Percentiles rank a stretch among this genome's conserved stretches.
phyloP scores from a whole-genome alignment of 2,888 invertebrate species.

The Phymatocera aterrima region DNA sequence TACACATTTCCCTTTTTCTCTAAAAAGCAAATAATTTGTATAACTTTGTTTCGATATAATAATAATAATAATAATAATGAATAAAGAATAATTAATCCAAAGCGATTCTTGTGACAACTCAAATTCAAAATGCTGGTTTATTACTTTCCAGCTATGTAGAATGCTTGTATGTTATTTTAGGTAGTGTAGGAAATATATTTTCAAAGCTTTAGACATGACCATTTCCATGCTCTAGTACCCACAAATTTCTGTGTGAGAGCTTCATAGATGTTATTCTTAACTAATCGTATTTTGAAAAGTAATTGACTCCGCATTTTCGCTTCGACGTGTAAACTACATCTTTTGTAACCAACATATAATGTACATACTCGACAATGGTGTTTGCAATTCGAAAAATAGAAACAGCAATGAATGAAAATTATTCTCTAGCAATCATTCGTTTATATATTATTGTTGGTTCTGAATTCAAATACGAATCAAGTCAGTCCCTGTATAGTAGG shows the following conservation, averaged over 20 bases:
- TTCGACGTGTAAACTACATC: neutral
- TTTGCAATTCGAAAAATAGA: neutral
- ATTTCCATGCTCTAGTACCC: no score
- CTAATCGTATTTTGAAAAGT: neutral
- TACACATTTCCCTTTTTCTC: neutral
- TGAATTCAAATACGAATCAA: neutral
- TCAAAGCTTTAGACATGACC: neutral
- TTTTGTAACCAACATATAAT: neutral
- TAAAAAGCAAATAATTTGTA: conserved; percentile 25
- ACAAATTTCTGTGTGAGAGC: neutral
- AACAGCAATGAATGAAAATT: neutral
- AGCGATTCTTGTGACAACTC: conserved; percentile 5
- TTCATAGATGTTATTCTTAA: neutral
- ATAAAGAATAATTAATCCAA: conserved; percentile 15
- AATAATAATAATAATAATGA: no score
- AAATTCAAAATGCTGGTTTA: neutral
- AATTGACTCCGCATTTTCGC: neutral
- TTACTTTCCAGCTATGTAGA: conserved; percentile 13
- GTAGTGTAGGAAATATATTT: conserved; percentile 9
- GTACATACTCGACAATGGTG: neutral
- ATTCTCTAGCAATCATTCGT: conserved; percentile 13
- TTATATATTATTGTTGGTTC: conserved; percentile 1
- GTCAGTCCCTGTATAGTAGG: conserved; percentile 11
- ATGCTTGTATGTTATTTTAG: conserved; percentile 3
- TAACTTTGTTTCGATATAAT: conserved; percentile 6